Conservation (phyloP, 1,140 invertebrate genomes). For the Whitmania pigra region DNA sequence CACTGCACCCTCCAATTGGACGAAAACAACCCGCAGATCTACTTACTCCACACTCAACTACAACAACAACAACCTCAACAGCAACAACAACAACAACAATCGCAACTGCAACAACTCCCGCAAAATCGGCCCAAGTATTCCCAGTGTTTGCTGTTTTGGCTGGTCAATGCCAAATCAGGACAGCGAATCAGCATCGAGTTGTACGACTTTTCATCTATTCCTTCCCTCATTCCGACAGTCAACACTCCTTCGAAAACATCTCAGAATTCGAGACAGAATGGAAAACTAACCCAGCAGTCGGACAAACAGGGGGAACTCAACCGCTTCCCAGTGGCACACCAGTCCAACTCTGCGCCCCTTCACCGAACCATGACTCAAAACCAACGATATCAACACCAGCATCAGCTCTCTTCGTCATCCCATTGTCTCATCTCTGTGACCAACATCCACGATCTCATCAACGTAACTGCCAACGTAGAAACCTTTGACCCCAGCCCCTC, state of each 20-base stretch:
- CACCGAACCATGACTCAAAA: no score
- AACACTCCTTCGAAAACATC: neutral
- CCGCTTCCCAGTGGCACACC: neutral
- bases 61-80: slow-evolving; percentile 1
- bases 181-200: slow-evolving; percentile 13
- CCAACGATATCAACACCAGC: no score
- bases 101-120: neutral
- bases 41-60: neutral
- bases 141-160: neutral
- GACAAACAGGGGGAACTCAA: neutral
- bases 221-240: neutral
- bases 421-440: neutral
- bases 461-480: neutral
- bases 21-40: neutral
- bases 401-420: neutral
- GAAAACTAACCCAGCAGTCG: neutral
- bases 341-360: neutral
- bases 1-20: neutral
- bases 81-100: neutral
- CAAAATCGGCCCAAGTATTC: no score
- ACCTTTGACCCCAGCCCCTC: neutral
- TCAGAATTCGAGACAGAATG: neutral
- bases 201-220: slow-evolving; percentile 6
- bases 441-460: neutral
- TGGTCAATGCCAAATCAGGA: neutral